phyloP scores from a whole-genome alignment of 2,888 invertebrate genomes.

The Trissolcus brochymenae region DNA sequence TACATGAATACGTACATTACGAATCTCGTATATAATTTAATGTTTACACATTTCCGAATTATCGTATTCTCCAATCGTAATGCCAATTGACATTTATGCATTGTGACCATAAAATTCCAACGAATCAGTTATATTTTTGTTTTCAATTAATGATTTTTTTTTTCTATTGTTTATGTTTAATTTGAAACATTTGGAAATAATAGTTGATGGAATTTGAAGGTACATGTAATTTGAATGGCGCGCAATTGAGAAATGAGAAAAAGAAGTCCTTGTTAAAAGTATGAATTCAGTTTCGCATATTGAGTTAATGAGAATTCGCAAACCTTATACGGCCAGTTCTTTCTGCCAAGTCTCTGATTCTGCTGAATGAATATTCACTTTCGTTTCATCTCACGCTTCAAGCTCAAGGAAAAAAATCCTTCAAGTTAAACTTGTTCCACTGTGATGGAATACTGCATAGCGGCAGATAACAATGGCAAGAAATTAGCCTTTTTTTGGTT shows the following conservation, averaged over 20 bases:
- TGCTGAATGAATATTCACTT: slow-evolving; percentile 42
- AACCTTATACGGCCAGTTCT: slow-evolving; percentile 33
- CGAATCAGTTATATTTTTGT: background rate
- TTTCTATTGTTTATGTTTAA: background rate
- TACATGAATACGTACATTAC: slow-evolving; percentile 15
- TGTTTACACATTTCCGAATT: background rate
- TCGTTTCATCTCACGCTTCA: slow-evolving; percentile 26
- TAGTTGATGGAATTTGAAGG: background rate
- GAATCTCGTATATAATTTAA: slow-evolving; percentile 14
- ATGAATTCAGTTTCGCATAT: slow-evolving; percentile 21
- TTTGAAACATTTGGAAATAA: background rate
- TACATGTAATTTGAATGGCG: background rate
- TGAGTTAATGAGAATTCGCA: slow-evolving; percentile 43
- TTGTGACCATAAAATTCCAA: background rate
- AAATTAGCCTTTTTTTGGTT: slow-evolving; percentile 1
- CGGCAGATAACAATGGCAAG: slow-evolving; percentile 6
- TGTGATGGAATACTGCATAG: slow-evolving; percentile 4
- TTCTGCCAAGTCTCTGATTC: slow-evolving; percentile 28
- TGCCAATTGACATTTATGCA: slow-evolving; percentile 9
- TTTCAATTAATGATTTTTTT: background rate
- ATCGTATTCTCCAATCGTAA: slow-evolving; percentile 15
- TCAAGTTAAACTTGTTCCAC: slow-evolving; percentile 1
- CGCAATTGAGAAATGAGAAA: background rate
- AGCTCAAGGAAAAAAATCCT: slow-evolving; percentile 12
- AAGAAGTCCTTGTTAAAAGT: slow-evolving; percentile 11